Conservation (phyloP, 2,113 vertebrate genomes). For the Pseudorasbora parva region DNA sequence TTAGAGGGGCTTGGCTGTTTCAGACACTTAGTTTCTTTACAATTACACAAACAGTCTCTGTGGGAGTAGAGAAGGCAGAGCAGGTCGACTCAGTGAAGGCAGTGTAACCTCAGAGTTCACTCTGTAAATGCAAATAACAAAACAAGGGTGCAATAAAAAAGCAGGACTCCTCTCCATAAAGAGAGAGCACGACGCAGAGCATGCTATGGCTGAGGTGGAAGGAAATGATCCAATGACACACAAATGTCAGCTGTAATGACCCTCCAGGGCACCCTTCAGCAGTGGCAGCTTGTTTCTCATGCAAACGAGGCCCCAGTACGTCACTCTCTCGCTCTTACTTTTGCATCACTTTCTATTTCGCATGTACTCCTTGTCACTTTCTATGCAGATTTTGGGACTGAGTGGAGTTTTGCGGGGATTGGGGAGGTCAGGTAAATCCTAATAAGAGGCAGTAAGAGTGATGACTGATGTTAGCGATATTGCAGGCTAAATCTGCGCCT, state of each 20-base stretch:
- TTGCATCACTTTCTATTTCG: neutral
- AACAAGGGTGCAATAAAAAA: slow-evolving; percentile 37
- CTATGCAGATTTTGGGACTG: slow-evolving; percentile 12
- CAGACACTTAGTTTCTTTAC: slow-evolving; percentile 40
- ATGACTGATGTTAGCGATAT: slow-evolving; percentile 4
- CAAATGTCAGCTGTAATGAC: slow-evolving; percentile 48
- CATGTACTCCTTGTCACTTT: slow-evolving; percentile 25
- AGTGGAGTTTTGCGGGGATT: neutral
- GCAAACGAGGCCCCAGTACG: neutral
- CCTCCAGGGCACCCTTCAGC: slow-evolving; percentile 33
- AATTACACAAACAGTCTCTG: slow-evolving; percentile 41
- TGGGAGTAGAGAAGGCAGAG: slow-evolving; percentile 24
- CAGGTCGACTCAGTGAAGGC: slow-evolving; percentile 22
- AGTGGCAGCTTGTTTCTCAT: slow-evolving; percentile 25
- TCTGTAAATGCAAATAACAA: slow-evolving; percentile 55
- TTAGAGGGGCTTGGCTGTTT: slow-evolving; percentile 45
- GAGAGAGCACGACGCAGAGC: slow-evolving; percentile 11
- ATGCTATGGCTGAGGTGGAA: slow-evolving; percentile 40
- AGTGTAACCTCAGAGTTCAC: slow-evolving; percentile 44
- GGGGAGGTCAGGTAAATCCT: slow-evolving; percentile 18
- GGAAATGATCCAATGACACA: slow-evolving; percentile 42
- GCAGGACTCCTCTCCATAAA: slow-evolving; percentile 37
- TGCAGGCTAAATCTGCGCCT: slow-evolving; percentile 17
- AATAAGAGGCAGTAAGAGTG: neutral
- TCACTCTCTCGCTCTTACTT: neutral